Evolutionary conservation across 2,113 vertebrate species (phyloP).

Genomic region (Choloepus hoffmanni): DNA sequence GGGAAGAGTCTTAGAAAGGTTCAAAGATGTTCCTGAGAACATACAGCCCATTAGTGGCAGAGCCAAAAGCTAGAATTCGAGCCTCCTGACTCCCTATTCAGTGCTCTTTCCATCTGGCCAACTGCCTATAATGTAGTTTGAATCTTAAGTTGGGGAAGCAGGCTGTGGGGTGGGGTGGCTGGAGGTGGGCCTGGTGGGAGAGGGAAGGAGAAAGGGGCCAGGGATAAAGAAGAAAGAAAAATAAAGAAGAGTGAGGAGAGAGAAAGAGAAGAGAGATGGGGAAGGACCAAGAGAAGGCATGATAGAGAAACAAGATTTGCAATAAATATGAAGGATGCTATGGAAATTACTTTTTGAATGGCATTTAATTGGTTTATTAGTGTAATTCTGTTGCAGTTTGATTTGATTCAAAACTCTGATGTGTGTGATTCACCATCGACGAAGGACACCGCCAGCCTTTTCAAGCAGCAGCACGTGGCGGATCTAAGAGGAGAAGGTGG

Average conservation of each 20-base stretch:
- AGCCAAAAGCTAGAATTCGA: not conserved
- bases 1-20: not conserved
- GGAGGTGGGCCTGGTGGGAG: not conserved
- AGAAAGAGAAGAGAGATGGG: too few relatives aligned
- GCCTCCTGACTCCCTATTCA: not conserved
- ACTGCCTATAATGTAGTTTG: not conserved
- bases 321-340: conserved; percentile 1
- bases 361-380: conserved; percentile 78
- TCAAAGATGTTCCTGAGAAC: not conserved
- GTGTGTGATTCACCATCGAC: conserved; percentile 61
- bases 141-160: not conserved
- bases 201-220: not conserved
- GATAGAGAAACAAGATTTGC: conserved; percentile 24
- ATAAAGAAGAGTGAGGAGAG: not conserved
- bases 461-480: not conserved
- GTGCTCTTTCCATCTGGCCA: not conserved
- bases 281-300: rapidly evolving
- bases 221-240: not conserved
- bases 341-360: conserved; percentile 66
- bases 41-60: not conserved
- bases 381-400: conserved; percentile 72
- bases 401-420: conserved; percentile 74
- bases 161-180: not conserved
- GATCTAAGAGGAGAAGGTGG: not conserved
- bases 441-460: conserved; percentile 26